Base-by-base conservation (phyloP, 2,797 vertebrate species). In the Aeoliscus strigatus region DNA sequence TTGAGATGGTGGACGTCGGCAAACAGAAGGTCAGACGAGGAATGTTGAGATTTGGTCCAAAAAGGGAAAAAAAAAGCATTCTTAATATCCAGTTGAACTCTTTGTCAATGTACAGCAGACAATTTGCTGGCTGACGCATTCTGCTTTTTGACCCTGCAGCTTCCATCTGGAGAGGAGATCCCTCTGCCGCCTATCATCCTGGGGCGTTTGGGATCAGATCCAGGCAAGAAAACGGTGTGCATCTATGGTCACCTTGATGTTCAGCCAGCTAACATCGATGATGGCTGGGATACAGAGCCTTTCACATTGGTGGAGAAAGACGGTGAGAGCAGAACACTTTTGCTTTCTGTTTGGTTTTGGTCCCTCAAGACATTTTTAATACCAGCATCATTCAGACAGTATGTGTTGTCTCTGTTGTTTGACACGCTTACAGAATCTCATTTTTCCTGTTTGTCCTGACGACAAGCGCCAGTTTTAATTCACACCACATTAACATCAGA, bases 181-280 rank as follows among this genome's bases (percentile, higher is more conserved):
- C 92, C 93, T 1, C 82, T 98, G 11, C 96, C 96, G 0, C 96
- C 96, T 3, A 90, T 98, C 28, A 14, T 98, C 42, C 78, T 98
- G 14, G 95, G 93, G 12, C 79, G 46, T 2, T 75, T 99, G 44
- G 94, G 94, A 17, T 91, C 90, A 0, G 91, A 98, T 73, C 90
- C 94, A 0, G 2, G 1, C 30, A 99, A 99, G 80, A 98, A 96
- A 73, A 99, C 93, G 0, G 91, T 99, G 29, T 98, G 96, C 34
- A 84, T 99, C 1, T 99, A 99, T 0, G 95, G 96, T 5, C 96
- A 99, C 51, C 81, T 99, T 33, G 96, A 99, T 4, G 96, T 99
- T 31, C 96, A 99, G 62, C 96, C 96, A 2, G 96, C 96, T 0
- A 73, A 52, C 4, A 48, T 93, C 1, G 88, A 92, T 0, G 96